Evolutionary conservation across 2,888 invertebrate species (phyloP).

Genomic region (Barypeithes pellucidus): DNA sequence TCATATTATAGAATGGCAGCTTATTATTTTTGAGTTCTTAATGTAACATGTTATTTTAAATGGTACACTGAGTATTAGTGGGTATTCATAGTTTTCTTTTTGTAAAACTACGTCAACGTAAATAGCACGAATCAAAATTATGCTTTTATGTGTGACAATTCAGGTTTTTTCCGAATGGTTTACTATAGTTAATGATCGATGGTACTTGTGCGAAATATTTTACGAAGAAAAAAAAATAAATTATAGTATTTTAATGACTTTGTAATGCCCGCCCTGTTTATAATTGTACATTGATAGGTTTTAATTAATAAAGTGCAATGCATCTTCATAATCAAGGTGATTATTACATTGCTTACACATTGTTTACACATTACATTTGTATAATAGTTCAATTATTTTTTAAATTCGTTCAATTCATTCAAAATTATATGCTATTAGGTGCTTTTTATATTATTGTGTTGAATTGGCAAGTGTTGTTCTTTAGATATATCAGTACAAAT

Average conservation of each 20-base stretch:
- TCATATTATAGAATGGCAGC: neutral
- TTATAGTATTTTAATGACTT: neutral
- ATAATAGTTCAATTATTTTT: no score
- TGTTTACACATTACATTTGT: no score
- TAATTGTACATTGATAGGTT: neutral
- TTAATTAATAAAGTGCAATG: neutral
- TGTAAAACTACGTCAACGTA: neutral
- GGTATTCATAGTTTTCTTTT: neutral
- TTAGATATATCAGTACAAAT: no score
- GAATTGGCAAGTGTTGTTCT: no score
- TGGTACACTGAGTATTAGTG: neutral
- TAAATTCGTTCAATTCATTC: no score
- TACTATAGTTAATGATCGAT: constrained; percentile 14
- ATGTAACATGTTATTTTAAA: neutral
- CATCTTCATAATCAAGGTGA: neutral
- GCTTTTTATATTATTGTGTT: neutral
- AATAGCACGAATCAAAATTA: constrained; percentile 12
- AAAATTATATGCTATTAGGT: neutral
- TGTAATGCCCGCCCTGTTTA: neutral
- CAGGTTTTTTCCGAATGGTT: constrained; percentile 1
- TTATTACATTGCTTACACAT: neutral
- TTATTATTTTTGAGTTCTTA: neutral
- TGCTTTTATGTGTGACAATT: neutral
- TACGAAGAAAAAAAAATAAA: constrained; percentile 6
- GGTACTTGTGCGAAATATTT: neutral